Conservation (phyloP, 2,797 vertebrate genomes). For the Gadopsis bispinosus region DNA sequence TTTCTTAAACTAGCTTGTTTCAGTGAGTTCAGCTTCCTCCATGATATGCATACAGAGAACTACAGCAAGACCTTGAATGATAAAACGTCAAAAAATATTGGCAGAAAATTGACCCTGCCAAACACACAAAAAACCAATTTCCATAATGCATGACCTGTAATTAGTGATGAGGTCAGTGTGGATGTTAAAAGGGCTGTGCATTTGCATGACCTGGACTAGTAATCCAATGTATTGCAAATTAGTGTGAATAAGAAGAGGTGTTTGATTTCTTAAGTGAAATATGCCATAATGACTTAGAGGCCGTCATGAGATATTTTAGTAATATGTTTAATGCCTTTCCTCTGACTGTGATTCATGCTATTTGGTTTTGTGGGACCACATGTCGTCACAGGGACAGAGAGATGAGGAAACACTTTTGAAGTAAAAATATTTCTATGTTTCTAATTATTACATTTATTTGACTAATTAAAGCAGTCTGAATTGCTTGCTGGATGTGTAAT, state of each 20-base stretch:
- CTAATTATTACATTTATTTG: neutral
- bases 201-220: conserved; percentile 52
- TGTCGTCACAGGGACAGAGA: neutral
- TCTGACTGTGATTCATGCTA: neutral
- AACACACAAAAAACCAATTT: conserved; percentile 73
- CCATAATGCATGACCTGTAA: conserved; percentile 81
- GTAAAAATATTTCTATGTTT: neutral
- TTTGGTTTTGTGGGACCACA: neutral
- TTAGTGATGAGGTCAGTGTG: conserved; percentile 79
- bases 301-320: too few relatives aligned
- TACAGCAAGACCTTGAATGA: conserved; percentile 56
- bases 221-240: conserved; percentile 56
- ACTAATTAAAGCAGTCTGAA: neutral
- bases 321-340: too few relatives aligned
- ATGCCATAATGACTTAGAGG: neutral
- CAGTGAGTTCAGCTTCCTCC: conserved; percentile 1
- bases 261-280: conserved; percentile 45
- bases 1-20: conserved; percentile 14
- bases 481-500: neutral
- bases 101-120: conserved; percentile 68
- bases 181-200: conserved; percentile 62
- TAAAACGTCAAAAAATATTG: conserved; percentile 70
- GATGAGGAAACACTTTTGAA: neutral
- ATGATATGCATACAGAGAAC: neutral
- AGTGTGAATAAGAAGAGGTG: conserved; percentile 40